Evolutionary conservation across 2,888 invertebrate species (phyloP).

Genomic region (Ichneumon xanthorius): DNA sequence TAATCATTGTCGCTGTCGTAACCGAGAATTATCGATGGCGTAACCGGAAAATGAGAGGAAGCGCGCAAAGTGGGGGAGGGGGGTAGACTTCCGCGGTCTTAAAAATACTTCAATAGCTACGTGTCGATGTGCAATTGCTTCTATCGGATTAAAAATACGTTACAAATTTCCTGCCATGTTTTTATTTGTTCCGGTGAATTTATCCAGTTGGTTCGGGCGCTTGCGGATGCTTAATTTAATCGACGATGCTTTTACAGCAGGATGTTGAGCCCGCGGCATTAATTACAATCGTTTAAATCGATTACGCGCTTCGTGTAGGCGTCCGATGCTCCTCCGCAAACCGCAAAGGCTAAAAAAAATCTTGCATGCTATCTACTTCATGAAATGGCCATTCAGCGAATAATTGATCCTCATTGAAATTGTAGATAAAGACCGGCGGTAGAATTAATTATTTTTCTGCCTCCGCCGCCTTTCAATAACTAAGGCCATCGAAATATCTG

Average conservation of each 20-base stretch:
- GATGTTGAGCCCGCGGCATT: slow-evolving; percentile 26
- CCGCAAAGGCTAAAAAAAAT: not conserved
- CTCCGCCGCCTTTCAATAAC: slow-evolving; percentile 3
- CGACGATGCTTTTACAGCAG: slow-evolving; percentile 8
- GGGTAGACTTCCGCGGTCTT: not conserved
- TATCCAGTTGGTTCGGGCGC: not conserved
- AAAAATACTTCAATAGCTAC: not conserved
- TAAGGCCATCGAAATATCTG: slow-evolving; percentile 17
- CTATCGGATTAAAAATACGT: not conserved
- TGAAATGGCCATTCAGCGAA: slow-evolving; percentile 5
- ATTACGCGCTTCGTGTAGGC: slow-evolving; percentile 23
- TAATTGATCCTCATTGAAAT: slow-evolving; percentile 23
- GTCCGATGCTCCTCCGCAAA: not conserved
- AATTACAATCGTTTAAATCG: slow-evolving; percentile 35
- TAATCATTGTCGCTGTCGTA: not conserved
- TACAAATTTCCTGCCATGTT: not conserved
- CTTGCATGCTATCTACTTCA: not conserved
- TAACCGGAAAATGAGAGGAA: not conserved
- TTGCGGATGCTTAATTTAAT: slow-evolving; percentile 12
- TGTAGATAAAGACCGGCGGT: not conserved
- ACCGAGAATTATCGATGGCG: not conserved
- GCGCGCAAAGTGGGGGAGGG: not conserved
- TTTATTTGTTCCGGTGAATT: not conserved
- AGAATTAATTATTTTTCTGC: not conserved
- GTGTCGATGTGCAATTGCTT: not conserved